Evolutionary conservation across 1,140 invertebrate species (phyloP).

Genomic region (Camponotus pennsylvanicus): DNA sequence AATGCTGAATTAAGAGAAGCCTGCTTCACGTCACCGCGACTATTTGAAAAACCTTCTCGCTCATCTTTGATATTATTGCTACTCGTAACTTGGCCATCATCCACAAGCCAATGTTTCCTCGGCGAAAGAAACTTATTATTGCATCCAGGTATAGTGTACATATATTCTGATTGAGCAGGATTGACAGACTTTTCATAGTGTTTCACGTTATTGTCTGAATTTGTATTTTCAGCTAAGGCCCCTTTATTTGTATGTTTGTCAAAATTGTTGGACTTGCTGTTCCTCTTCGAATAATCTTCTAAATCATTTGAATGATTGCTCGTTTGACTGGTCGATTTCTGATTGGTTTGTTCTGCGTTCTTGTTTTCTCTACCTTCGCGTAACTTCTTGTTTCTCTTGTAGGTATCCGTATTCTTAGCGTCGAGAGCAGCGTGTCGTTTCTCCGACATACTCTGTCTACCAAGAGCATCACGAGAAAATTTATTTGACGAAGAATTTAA

Average conservation of each 20-base stretch:
- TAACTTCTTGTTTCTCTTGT: constrained; percentile 96
- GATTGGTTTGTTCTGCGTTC: constrained; percentile 75
- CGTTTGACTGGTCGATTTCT: constrained; percentile 53
- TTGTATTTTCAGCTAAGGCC: constrained; percentile 72
- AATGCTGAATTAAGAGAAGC: constrained; percentile 89
- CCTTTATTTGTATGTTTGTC: constrained; percentile 73
- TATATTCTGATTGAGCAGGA: constrained; percentile 79
- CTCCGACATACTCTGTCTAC: constrained; percentile 98
- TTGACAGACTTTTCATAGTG: constrained; percentile 77
- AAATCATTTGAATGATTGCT: constrained; percentile 54
- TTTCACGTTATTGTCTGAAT: constrained; percentile 78
- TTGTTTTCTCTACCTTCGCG: constrained; percentile 88
- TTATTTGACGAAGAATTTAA: constrained; percentile 88
- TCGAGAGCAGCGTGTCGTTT: constrained; percentile 97
- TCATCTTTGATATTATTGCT: constrained; percentile 85
- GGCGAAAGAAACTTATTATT: constrained; percentile 84
- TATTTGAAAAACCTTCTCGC: constrained; percentile 88
- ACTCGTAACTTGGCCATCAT: constrained; percentile 86
- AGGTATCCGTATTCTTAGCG: constrained; percentile 97
- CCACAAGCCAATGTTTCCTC: constrained; percentile 89
- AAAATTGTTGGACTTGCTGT: constrained; percentile 56
- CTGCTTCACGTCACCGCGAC: constrained; percentile 89
- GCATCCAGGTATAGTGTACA: constrained; percentile 83
- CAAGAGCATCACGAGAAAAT: constrained; percentile 96
- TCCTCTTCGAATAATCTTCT: constrained; percentile 61